Base-by-base conservation (phyloP, 35 echinoderm and acorn worm genomes). In the Amphiura filiformis region DNA sequence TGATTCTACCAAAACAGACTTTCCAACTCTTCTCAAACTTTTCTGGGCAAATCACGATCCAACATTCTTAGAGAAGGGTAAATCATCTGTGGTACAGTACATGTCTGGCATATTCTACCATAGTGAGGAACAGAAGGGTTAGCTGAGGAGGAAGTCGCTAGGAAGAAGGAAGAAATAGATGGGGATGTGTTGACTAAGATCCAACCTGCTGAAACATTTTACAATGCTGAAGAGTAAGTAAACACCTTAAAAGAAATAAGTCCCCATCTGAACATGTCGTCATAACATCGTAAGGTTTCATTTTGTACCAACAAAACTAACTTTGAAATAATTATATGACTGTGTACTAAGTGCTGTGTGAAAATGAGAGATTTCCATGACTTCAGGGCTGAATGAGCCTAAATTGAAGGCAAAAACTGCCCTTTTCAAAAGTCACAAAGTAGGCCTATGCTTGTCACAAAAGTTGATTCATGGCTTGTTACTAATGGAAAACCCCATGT, bases 101-200 rank as follows among this genome's bases (percentile, higher is more conserved):
- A 94, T 87, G 88, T 94, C 93, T 1, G 93, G 88, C 61, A 87
- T 94, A 28, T 94, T 87, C 39, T 90, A 90, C 80, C 83, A 91
- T 23, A 89, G 85, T 34, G 78, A 91, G 0, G 93, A 87, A 83
- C 93, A 94, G 42, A 75, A 44, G 61, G 38, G 4, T 64, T 89
- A 17, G 83, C 93, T 13, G 84, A 91, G 65, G 65, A 64, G 39
- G 47, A 89, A 36, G 34, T 39, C 39, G 76, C 82, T 32, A 38
- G 88, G 80, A 94, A 77, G 40, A 81, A 39, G 81, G 64, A 30
- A 30, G 88, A 76, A 32, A 82, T 91, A 36, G 30, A 13, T 3
- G 34, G 34, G 31, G 22, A 82, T n/a, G 36, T 91, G 34, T 78
- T 64, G n/a, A 94, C 93, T 35, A 83, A 90, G 49, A 87, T 94